A percentile compares a stretch with the other conserved stretches of the same genome.
These are phyloP conservation scores for Erpornis zantholeuca DNA, from an alignment of 2,113 vertebrate species.

Conservation along the genomic window DNA sequence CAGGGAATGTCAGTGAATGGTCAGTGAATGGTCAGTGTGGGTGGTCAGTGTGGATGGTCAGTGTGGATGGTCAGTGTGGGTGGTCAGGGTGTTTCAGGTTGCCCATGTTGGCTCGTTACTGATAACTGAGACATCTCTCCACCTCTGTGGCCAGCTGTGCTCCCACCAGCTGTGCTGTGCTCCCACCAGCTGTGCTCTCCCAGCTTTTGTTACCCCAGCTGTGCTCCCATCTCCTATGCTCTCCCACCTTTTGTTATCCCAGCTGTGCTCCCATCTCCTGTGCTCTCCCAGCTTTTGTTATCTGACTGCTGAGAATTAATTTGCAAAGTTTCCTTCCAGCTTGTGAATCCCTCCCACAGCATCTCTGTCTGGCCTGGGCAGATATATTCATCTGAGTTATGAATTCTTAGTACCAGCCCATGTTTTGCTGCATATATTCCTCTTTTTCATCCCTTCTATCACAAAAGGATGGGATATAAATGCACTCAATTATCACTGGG, in stretches of 20 bases:
- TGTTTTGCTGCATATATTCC: neutral
- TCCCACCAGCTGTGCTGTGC: no score
- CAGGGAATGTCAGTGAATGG: neutral
- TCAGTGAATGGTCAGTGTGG: neutral
- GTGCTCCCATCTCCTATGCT: neutral
- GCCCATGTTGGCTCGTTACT: rapidly evolving
- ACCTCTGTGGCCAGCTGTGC: no score
- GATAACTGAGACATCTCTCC: neutral
- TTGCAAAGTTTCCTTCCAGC: neutral
- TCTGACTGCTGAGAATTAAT: neutral
- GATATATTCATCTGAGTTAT: neutral
- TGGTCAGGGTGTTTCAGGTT: neutral
- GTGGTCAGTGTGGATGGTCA: no score
- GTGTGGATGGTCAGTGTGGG: neutral
- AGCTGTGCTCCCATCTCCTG: neutral
- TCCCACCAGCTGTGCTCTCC: no score
- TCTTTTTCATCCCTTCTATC: neutral
- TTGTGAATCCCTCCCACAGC: neutral
- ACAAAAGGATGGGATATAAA: neutral
- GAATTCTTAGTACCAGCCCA: neutral
- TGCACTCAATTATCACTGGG: neutral
- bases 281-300: neutral
- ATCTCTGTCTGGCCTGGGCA: neutral
- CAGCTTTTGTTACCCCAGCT: no score
- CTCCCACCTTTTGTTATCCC: no score